phyloP scores from a whole-genome alignment of 2,113 vertebrate genomes.

The Crypturellus undulatus region DNA sequence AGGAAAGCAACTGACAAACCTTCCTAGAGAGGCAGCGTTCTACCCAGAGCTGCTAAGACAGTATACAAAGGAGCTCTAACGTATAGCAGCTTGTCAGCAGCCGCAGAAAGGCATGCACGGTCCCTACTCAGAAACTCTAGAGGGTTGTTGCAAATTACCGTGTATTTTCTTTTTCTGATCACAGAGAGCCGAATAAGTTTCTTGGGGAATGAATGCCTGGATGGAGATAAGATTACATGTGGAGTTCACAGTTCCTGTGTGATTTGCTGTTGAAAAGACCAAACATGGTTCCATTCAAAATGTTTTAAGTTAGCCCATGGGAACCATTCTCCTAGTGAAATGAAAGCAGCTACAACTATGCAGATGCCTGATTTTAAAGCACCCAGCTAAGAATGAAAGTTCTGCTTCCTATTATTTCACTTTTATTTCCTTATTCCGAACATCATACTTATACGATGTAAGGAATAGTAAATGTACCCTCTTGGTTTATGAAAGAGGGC shows the following conservation, averaged over 20 bases:
- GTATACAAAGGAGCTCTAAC: not conserved
- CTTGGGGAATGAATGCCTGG: not conserved
- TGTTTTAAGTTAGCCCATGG: not conserved
- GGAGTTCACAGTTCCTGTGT: not conserved
- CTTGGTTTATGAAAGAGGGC: not conserved
- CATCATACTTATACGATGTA: not conserved
- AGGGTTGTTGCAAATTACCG: not conserved
- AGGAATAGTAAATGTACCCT: not conserved
- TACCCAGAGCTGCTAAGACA: not conserved
- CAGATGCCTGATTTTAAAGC: not conserved
- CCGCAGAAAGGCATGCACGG: rapidly evolving
- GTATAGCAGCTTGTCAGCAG: not conserved
- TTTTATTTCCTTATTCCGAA: conserved; percentile 48
- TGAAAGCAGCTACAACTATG: not conserved
- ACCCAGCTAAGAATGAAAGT: not conserved
- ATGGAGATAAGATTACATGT: conserved; percentile 2
- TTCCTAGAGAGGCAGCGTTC: rapidly evolving
- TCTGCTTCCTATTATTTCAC: conserved; percentile 37
- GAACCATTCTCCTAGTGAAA: not conserved
- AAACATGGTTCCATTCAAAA: not conserved
- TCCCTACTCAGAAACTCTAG: not conserved
- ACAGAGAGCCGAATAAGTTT: not conserved
- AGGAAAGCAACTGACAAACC: not conserved
- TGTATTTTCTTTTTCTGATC: not conserved
- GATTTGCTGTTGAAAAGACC: not conserved